Evolutionary conservation across 1,140 invertebrate species (phyloP), one percentile per base, ranked within the genome.

Genomic region (Antheraea mylitta): DNA sequence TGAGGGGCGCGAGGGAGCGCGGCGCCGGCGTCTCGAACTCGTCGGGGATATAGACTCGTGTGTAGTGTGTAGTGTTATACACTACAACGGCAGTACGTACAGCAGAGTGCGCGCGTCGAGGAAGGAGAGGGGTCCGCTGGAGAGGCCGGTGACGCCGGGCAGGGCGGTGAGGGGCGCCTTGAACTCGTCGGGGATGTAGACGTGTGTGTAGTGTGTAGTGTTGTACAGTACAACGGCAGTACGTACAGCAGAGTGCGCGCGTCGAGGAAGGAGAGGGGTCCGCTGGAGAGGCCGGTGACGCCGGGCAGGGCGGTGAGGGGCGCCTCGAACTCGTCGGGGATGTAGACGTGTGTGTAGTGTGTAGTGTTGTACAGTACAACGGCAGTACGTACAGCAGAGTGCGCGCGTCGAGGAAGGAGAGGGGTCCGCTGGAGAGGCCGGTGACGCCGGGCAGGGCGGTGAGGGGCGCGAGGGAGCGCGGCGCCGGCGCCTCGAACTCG

Each of bases 141-240:
- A 96, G 53, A 93, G 94, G 0, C 97, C 94, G 42, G 13, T 66
- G 70, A 61, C 94, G 94, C 74, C 94, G 11, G 38, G 38, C 38
- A 42, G 38, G 22, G 58, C 9, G 0, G 94, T 94, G 0, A 99
- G 87, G 69, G 98, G 98, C n/a, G 97, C 96, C 79, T 98, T 96
- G 85, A 98, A 98, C 67, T 97, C 97, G 77, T 98, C 97, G 0
- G 97, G 97, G 74, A 98, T 96, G 79, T 96, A 97, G 38, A 98
- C 95, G 90, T 98, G 18, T n/a, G n/a, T 59, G 58, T 59, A n/a
- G 58, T 18, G 22, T 30, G 22, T 30, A 30, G 22, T 30, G 22
- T 30, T 30, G 22, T 30, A 30, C 22, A 30, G 22, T 30, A 30
- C 22, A 30, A 13, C 58, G 8, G 18, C 7, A 10, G 16, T 60